phyloP scores from a whole-genome alignment of 2,888 invertebrate species.

The Pandemis corylana region DNA sequence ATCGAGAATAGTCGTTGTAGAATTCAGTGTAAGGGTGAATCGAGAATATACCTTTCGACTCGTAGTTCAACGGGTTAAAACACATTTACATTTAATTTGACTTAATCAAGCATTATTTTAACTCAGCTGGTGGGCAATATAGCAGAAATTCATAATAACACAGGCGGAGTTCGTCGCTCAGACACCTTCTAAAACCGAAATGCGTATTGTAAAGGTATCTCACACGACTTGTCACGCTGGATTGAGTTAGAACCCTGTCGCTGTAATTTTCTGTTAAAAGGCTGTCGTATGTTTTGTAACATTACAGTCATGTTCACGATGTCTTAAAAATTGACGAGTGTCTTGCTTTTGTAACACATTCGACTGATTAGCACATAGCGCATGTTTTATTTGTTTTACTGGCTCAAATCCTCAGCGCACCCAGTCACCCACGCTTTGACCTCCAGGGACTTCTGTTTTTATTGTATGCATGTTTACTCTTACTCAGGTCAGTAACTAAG shows the following conservation, averaged over 20 bases:
- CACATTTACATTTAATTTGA: neutral
- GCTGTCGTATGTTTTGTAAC: neutral
- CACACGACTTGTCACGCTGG: constrained; percentile 39
- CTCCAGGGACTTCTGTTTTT: neutral
- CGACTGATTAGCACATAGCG: neutral
- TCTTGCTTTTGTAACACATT: neutral
- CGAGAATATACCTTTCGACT: constrained; percentile 23
- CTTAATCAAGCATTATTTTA: neutral
- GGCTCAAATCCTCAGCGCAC: neutral
- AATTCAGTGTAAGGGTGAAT: neutral
- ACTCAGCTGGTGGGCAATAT: constrained; percentile 21
- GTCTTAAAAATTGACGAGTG: neutral
- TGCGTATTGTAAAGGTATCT: constrained; percentile 26
- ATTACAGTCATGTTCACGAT: neutral
- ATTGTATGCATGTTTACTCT: neutral
- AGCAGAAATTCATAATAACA: constrained; percentile 40
- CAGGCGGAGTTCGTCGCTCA: constrained; percentile 22
- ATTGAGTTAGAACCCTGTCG: constrained; percentile 50
- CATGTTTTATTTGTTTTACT: neutral
- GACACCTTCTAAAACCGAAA: constrained; percentile 35
- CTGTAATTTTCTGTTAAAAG: constrained; percentile 29
- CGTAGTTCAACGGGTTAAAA: neutral
- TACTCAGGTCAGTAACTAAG: neutral
- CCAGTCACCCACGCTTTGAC: constrained; percentile 6
- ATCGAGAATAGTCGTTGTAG: constrained; percentile 1